Conservation (phyloP, 2,888 invertebrate genomes). For the Caenorhabditis virilis region DNA sequence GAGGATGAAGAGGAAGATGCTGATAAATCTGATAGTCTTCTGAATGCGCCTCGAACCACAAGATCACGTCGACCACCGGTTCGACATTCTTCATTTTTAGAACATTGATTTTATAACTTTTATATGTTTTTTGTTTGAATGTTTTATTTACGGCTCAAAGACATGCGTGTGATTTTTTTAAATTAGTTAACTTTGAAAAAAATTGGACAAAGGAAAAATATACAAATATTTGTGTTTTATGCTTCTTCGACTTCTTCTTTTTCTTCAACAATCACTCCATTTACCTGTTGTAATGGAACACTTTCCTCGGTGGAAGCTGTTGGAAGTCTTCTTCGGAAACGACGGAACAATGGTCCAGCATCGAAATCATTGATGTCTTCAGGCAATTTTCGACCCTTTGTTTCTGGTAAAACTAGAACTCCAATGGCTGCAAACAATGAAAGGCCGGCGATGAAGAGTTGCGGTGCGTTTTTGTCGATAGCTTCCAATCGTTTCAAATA, state of each 20-base stretch:
- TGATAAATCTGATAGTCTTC: slow-evolving; percentile 5
- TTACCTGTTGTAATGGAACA: not conserved
- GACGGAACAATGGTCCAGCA: slow-evolving; percentile 44
- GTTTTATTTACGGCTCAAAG: no score
- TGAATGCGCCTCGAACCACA: not conserved
- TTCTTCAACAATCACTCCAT: not conserved
- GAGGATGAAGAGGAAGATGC: not conserved
- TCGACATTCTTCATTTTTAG: slow-evolving; percentile 12
- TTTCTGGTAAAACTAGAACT: slow-evolving; percentile 59
- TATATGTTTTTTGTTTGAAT: slow-evolving; percentile 1
- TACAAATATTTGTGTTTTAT: no score
- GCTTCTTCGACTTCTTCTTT: not conserved
- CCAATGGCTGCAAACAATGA: slow-evolving; percentile 54
- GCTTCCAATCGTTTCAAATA: slow-evolving; percentile 55
- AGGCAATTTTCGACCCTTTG: slow-evolving; percentile 48
- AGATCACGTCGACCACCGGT: slow-evolving; percentile 23
- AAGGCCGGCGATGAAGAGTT: slow-evolving; percentile 48
- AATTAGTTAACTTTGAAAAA: no score
- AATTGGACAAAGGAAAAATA: no score
- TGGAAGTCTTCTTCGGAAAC: slow-evolving; percentile 4
- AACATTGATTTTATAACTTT: slow-evolving; percentile 12
- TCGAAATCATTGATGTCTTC: slow-evolving; percentile 59
- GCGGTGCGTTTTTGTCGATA: slow-evolving; percentile 54
- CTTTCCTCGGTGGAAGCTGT: not conserved
- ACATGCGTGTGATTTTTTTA: no score